Base-by-base conservation (phyloP, 2,888 invertebrate species). In the Nemotelus pantherinus region DNA sequence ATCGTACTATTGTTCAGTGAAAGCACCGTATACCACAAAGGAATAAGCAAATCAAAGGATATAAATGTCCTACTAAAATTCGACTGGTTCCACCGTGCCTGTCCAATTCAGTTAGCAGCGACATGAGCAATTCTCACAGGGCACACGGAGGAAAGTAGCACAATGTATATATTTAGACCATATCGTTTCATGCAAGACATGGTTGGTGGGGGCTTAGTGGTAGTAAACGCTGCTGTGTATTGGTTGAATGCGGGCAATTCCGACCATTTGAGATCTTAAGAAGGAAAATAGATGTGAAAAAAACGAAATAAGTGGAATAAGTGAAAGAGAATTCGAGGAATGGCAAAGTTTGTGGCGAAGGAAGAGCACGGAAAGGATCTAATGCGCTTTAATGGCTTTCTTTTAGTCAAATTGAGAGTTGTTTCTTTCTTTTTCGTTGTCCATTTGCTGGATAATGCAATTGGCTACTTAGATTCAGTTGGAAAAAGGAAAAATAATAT, bases 301-400 rank as follows among this genome's bases (percentile, higher is more conserved):
- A 5, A 67, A 45, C 2, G 47, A 48, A 67, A 48, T 55, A 55
- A 55, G 10, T 7, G 39, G 44, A 53, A 43, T 43, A 70, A 70
- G 67, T 67, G 2, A 41, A 70, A 70, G 70, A 55, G 55, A 55
- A 70, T 70, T 55, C 44, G 55, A 70, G 70, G 43, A 50, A 70
- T 43, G 55, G 70, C 39, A 53, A 70, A 25, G 53, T 70, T 55
- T 55, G 55, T 47, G 55, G 53, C 44, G 70, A 41, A 41, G n/a
- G 55, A 70, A 10, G 55, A 70, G 43, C 53, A 53, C 41, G 70
- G 70, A 70, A 70, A 70, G 63, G 74, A 74, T 74, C 60, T 76
- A 76, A 76, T 76, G 76, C 65, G 76, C 45, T 76, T 76, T 76
- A 76, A 76, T 76, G 65, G 76, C 76, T 76, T 76, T 76, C 76